Conservation (phyloP, 1,140 invertebrate genomes). For the Meloidogyne hapla region DNA sequence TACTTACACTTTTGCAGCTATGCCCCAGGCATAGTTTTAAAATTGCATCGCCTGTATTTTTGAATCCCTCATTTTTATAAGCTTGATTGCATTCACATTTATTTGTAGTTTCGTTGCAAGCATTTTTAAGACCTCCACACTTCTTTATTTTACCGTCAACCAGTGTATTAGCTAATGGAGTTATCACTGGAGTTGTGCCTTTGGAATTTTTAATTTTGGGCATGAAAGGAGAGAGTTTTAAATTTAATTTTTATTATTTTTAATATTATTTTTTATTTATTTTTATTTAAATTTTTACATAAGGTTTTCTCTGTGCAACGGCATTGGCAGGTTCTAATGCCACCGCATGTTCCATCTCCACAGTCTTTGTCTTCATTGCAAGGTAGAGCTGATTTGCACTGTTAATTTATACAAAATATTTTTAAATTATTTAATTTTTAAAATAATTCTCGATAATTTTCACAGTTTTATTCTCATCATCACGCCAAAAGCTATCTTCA, state of each 20-base stretch:
- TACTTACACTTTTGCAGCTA: not conserved
- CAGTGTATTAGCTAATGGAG: not conserved
- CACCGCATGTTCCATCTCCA: not conserved
- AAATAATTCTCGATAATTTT: not conserved
- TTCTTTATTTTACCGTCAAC: not conserved
- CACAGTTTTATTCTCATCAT: not conserved
- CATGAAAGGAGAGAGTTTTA: too few species aligned
- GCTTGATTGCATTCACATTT: not conserved
- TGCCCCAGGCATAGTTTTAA: not conserved
- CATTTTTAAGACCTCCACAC: constrained; percentile 1
- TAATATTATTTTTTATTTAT: too few species aligned
- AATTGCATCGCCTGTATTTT: not conserved
- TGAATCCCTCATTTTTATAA: not conserved
- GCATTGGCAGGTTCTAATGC: not conserved
- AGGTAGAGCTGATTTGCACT: not conserved
- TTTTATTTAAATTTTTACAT: not conserved
- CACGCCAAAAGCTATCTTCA: not conserved
- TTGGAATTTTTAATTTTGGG: too few species aligned
- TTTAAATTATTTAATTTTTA: not conserved
- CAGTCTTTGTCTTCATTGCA: not conserved
- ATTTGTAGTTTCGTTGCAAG: not conserved
- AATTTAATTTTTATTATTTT: too few species aligned
- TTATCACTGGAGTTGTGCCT: not conserved
- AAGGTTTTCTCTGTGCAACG: not conserved
- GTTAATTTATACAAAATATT: not conserved